These are phyloP conservation scores for Drosophila niveifrons DNA, from an alignment of 2,888 invertebrate genomes.

Conservation along the genomic window DNA sequence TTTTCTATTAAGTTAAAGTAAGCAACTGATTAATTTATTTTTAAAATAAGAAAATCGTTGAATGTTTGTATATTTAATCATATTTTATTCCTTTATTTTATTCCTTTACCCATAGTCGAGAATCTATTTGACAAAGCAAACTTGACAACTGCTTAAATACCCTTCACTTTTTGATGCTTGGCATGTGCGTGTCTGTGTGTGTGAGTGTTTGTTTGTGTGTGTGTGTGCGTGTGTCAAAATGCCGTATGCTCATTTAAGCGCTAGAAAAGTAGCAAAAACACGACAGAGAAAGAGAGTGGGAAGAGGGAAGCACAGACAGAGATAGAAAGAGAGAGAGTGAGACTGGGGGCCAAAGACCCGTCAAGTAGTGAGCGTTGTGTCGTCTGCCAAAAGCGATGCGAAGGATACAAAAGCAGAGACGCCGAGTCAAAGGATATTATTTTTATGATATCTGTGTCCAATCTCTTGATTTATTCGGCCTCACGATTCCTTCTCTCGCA, in stretches of 20 bases:
- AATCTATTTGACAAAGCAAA: neutral
- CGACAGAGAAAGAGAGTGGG: neutral
- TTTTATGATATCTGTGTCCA: conserved; percentile 86
- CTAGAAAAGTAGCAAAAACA: conserved; percentile 21
- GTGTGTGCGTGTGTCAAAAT: conserved; percentile 49
- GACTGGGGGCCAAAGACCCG: conserved; percentile 37
- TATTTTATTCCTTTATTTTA: neutral
- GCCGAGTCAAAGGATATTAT: conserved; percentile 79
- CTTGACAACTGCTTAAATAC: conserved; percentile 55
- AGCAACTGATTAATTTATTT: too few species aligned
- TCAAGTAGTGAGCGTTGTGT: conserved; percentile 56
- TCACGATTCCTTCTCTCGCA: conserved; percentile 71
- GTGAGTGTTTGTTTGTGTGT: conserved; percentile 16
- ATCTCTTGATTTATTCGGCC: conserved; percentile 85
- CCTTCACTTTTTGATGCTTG: conserved; percentile 23
- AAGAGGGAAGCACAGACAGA: neutral
- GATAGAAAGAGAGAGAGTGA: neutral
- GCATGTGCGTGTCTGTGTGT: conserved; percentile 12
- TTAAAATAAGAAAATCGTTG: too few species aligned
- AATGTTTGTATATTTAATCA: too few species aligned
- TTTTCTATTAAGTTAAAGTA: too few species aligned
- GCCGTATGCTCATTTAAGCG: conserved; percentile 63
- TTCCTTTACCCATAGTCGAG: neutral
- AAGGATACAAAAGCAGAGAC: conserved; percentile 42
- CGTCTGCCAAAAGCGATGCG: conserved; percentile 40